Conservation (phyloP, 1,140 invertebrate species). For the Formica exsecta region DNA sequence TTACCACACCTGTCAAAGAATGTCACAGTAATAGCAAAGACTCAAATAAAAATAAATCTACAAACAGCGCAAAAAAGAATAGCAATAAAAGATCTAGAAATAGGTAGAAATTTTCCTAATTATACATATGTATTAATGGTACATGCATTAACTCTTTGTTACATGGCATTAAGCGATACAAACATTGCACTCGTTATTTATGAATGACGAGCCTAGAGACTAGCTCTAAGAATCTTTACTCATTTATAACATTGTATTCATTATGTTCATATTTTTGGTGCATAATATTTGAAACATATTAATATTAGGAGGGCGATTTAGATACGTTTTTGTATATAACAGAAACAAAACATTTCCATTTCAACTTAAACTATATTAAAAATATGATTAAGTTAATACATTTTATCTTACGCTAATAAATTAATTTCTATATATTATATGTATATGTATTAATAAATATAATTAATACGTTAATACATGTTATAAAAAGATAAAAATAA, state of each 20-base stretch:
- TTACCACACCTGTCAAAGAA: constrained; percentile 85
- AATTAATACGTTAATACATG: not conserved
- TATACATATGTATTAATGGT: not conserved
- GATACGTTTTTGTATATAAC: not conserved
- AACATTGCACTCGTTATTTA: not conserved
- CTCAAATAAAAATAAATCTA: constrained; percentile 88
- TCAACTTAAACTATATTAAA: not conserved
- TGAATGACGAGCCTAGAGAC: not conserved
- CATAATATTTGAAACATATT: not conserved
- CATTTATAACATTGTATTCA: not conserved
- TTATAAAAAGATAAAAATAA: not conserved
- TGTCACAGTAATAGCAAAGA: constrained; percentile 88
- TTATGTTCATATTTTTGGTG: not conserved
- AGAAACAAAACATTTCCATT: constrained; percentile 24
- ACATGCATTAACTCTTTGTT: not conserved
- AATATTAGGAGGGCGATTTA: not conserved
- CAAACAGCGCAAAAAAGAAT: constrained; percentile 89
- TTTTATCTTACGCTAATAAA: not conserved
- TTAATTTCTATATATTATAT: not conserved
- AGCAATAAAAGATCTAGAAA: constrained; percentile 90
- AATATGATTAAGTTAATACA: constrained; percentile 18
- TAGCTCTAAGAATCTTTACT: not conserved
- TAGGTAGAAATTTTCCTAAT: constrained; percentile 86
- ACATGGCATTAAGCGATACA: not conserved
- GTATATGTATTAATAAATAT: not conserved